These are phyloP conservation scores for Xiphophorus couchianus DNA, from an alignment of 2,113 vertebrate genomes.

Conservation along the genomic window DNA sequence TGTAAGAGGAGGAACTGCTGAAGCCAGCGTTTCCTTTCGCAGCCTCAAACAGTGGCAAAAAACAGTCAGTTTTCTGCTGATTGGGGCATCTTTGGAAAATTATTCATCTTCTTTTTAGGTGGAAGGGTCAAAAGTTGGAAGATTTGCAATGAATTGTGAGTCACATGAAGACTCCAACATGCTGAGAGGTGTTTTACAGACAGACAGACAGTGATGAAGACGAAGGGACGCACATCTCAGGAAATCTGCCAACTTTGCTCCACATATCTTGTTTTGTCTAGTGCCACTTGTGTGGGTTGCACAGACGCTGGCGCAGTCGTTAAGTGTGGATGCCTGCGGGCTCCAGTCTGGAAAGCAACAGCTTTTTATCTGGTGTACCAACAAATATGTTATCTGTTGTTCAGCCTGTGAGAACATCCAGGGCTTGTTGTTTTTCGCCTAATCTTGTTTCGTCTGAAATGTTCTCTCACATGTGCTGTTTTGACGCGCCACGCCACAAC, in stretches of 20 bases:
- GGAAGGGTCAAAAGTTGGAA: constrained; percentile 48
- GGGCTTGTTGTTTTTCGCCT: not conserved
- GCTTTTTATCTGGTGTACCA: constrained; percentile 14
- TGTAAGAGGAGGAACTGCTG: constrained; percentile 71
- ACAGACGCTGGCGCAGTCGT: not conserved
- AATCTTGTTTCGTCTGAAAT: constrained; percentile 19
- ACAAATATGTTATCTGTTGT: not conserved
- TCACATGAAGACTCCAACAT: constrained; percentile 22
- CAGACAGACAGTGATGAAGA: constrained; percentile 27
- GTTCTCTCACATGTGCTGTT: not conserved
- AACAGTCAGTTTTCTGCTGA: constrained; percentile 51
- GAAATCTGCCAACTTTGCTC: constrained; percentile 30
- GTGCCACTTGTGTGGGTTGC: not conserved
- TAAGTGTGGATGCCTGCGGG: constrained; percentile 1
- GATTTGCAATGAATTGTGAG: not conserved
- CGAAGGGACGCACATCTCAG: not conserved
- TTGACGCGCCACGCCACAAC: not conserved
- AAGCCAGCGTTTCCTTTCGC: constrained; percentile 71
- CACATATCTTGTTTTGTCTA: constrained; percentile 57
- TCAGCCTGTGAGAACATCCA: not conserved
- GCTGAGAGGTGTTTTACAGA: constrained; percentile 48
- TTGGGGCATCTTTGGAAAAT: constrained; percentile 39
- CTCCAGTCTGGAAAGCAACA: constrained; percentile 9
- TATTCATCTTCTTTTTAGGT: constrained; percentile 20
- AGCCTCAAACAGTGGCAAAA: constrained; percentile 24